phyloP scores from a whole-genome alignment of 2,113 vertebrate genomes.

The Clarias macrocephalus region DNA sequence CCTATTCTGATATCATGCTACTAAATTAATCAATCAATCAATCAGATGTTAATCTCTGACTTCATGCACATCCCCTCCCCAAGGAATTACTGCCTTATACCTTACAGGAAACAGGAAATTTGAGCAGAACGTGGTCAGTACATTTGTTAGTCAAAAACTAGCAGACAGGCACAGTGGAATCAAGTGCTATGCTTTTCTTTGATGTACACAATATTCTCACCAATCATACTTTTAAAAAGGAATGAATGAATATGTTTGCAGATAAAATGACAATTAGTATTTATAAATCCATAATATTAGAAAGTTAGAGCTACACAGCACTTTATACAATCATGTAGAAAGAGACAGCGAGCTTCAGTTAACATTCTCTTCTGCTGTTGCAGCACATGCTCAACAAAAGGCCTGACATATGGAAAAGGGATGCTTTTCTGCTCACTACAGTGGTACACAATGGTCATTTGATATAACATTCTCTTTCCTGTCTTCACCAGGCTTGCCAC shows the following conservation, averaged over 20 bases:
- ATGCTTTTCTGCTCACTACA: neutral
- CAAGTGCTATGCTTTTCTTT: neutral
- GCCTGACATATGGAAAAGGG: neutral
- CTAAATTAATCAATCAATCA: neutral
- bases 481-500: neutral
- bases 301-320: too few species aligned
- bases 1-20: neutral
- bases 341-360: neutral
- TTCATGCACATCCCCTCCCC: neutral
- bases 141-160: neutral
- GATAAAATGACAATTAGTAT: too few species aligned
- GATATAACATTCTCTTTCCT: neutral
- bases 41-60: neutral
- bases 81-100: neutral
- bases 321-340: neutral
- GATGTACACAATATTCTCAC: neutral
- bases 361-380: neutral
- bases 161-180: neutral
- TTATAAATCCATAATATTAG: too few species aligned
- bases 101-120: neutral
- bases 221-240: neutral
- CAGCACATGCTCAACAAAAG: neutral
- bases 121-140: neutral
- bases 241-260: neutral
- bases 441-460: too few species aligned